A percentile compares a stretch with the other conserved stretches of the same genome.
Evolutionary conservation across 1,140 invertebrate species (phyloP).

Genomic region (Himalopsyche phryganea): DNA sequence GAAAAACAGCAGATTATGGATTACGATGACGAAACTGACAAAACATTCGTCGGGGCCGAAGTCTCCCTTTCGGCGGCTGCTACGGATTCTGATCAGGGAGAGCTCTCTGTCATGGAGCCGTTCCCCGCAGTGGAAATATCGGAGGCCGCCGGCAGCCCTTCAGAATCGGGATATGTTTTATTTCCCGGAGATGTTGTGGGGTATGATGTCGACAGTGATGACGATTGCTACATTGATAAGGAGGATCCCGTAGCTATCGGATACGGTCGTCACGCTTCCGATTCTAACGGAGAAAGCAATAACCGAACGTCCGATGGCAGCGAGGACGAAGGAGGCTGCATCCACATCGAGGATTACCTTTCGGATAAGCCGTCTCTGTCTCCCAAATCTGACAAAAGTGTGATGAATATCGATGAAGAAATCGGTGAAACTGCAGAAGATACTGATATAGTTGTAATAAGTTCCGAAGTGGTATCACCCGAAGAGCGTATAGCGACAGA

Average conservation of each 20-base stretch:
- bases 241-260: constrained; percentile 31
- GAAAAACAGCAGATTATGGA: constrained; percentile 50
- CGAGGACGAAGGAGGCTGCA: constrained; percentile 31
- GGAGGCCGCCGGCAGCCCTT: constrained; percentile 55
- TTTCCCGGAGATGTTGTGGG: constrained; percentile 61
- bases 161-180: constrained; percentile 60
- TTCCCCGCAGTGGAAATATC: constrained; percentile 53
- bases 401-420: constrained; percentile 41
- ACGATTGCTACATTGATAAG: constrained; percentile 43
- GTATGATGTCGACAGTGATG: constrained; percentile 56
- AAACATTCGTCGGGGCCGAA: constrained; percentile 57
- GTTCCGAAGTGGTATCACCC: constrained; percentile 56
- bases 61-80: constrained; percentile 58
- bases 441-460: constrained; percentile 61
- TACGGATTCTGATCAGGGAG: constrained; percentile 51
- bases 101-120: constrained; percentile 59
- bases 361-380: constrained; percentile 10
- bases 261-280: constrained; percentile 30
- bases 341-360: constrained; percentile 20
- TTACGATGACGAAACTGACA: constrained; percentile 59
- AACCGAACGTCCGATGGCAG: constrained; percentile 30
- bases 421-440: constrained; percentile 53
- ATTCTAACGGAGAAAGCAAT: constrained; percentile 29
- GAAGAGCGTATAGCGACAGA: constrained; percentile 61
- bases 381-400: constrained; percentile 6